Base-by-base conservation (phyloP, 2,113 vertebrate genomes). In the Empidonax traillii region DNA sequence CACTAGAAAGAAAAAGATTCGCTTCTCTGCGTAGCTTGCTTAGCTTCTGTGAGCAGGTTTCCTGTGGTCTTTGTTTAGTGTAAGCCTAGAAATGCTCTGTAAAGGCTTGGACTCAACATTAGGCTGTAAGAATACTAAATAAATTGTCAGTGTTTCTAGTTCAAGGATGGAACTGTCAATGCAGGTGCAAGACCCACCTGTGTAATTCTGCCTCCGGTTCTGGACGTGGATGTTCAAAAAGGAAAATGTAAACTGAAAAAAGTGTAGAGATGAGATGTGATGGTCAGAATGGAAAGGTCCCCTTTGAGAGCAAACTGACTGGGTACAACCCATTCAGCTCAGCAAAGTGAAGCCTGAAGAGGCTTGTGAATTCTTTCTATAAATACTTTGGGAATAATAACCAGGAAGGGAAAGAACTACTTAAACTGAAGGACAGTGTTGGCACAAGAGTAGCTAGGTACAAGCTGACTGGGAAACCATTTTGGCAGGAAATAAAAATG, bases 361-460 rank as follows among this genome's bases (percentile, higher is more conserved):
- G 46, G 25, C 78, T 46, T 46, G 35, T 6, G 14, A 51, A 67
- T 86, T 92, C 66, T 58, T 88, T 77, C 76, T 95, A 28, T 93
- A 95, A 94, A 93, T 92, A 77, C 68, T 71, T 56, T 3, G 27
- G 33, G 46, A 88, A 83, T 93, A 94, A 90, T 92, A 86, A 84
- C 83, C 51, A 21, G 91, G 68, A 94, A 89, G 65, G 80, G 75
- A 86, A 33, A 83, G 46, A 94, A 65, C 78, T 90, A 39, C 77
- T 94, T 85, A 84, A 95, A 67, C 39, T 81, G 31, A 67, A 91
- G 86, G 80, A 89, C 91, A 95, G 87, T 90, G 79, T 77, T 95
- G 88, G 88, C 88, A 74, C 46, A 75, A 80, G 71, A 83, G 51
- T n/a, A 80, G 37, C 49, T 84, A 44, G 89, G 80, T 93, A 31